Base-by-base conservation (phyloP, 2,888 invertebrate species). In the Dicyrtoma fusca region DNA sequence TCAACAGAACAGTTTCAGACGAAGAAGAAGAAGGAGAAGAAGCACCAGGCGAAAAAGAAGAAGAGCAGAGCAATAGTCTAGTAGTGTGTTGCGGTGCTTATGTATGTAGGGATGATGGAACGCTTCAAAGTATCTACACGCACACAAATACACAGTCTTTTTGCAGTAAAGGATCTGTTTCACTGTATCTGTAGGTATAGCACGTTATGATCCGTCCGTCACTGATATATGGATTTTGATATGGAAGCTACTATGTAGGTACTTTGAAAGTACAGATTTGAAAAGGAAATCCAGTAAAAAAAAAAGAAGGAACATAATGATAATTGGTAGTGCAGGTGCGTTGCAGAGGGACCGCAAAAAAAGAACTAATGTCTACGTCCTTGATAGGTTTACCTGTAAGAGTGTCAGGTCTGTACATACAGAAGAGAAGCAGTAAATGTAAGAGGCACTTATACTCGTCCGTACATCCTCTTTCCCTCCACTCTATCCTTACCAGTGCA, bases 321-420 rank as follows among this genome's bases (percentile, higher is more conserved):
- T 61, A 61, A 61, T 61, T 61, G 42, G 61, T 61, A 61, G 61
- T 61, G 61, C 61, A 61, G 61, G 61, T 61, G 61, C 61, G 61
- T 61, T 61, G 61, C 17, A 61, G 44, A 61, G 44, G 44, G n/a
- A 61, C 17, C 42, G 17, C 4, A 25, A 55, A 25, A 55, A 55
- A 59, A 34, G n/a, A 26, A 25, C 21, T 42, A 44, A 61, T 44
- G 26, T 61, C 19, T 44, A 44, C 61, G 61, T 61, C 61, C 61
- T 61, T 61, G 61, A 17, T 44, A 61, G 44, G 21, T 8, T 34
- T 34, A 34, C 34, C 34, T 34, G 34, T 34, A 34, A 34, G 34
- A 34, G 34, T 34, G 34, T 34, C 3, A 34, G 34, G 34, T n/a
- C n/a, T n/a, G n/a, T n/a, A 4, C 14, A 49, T 53, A 53, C 53